phyloP scores from a whole-genome alignment of 2,888 invertebrate species.

The Agonum fuliginosum region DNA sequence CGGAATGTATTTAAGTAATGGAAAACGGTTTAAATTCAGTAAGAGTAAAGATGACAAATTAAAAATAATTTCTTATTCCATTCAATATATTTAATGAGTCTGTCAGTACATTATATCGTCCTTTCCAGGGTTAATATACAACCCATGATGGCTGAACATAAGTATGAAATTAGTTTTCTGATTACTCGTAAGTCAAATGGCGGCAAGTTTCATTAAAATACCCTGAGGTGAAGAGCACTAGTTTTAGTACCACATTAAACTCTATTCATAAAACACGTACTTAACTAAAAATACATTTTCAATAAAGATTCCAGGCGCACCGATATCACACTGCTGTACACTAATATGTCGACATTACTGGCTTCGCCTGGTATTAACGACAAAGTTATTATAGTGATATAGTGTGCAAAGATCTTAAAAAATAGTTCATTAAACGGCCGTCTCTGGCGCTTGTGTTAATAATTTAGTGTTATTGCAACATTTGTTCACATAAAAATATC shows the following conservation, averaged over 20 bases:
- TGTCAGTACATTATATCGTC: not conserved
- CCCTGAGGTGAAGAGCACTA: slow-evolving; percentile 22
- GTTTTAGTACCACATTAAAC: slow-evolving; percentile 32
- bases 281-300: slow-evolving; percentile 46
- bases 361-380: slow-evolving; percentile 38
- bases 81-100: not conserved
- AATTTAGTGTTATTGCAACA: slow-evolving; percentile 58
- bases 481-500: slow-evolving; percentile 60
- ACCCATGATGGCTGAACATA: not conserved
- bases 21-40: too few species aligned
- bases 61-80: too few species aligned
- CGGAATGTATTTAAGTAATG: too few species aligned
- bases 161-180: slow-evolving; percentile 46
- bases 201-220: slow-evolving; percentile 41
- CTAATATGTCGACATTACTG: slow-evolving; percentile 45
- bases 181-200: slow-evolving; percentile 40
- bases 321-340: slow-evolving; percentile 14
- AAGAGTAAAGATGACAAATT: too few species aligned
- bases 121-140: not conserved
- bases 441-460: slow-evolving; percentile 51
- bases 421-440: slow-evolving; percentile 58
- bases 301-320: slow-evolving; percentile 31
- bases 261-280: slow-evolving; percentile 46
- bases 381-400: slow-evolving; percentile 50
- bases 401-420: slow-evolving; percentile 53